These are phyloP conservation scores for Brachypodius melanocephalos DNA, from an alignment of 2,113 vertebrate species.

Conservation along the genomic window DNA sequence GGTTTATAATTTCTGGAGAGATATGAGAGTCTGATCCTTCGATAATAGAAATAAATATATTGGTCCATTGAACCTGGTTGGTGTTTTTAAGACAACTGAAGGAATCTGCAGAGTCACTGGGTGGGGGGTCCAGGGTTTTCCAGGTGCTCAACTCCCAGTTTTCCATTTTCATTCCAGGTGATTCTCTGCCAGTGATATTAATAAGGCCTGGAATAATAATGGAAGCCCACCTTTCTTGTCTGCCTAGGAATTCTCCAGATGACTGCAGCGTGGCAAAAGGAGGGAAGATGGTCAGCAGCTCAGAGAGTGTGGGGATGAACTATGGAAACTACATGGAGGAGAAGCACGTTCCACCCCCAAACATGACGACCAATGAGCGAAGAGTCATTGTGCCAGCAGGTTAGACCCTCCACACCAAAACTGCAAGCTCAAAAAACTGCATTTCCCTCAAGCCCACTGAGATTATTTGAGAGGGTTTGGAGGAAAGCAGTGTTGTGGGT, in stretches of 20 bases:
- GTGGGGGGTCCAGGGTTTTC: not conserved
- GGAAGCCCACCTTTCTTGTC: not conserved
- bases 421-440: not conserved
- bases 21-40: not conserved
- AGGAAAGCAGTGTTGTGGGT: not conserved
- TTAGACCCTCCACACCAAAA: constrained; percentile 45
- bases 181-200: not conserved
- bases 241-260: constrained; percentile 81
- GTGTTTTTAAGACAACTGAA: not conserved
- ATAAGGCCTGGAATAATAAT: not conserved
- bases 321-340: constrained; percentile 87
- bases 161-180: not conserved
- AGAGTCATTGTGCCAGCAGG: constrained; percentile 89
- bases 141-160: not conserved
- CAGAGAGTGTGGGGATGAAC: constrained; percentile 77
- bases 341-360: constrained; percentile 83
- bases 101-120: not conserved
- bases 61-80: not conserved
- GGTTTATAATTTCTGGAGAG: not conserved
- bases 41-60: not conserved
- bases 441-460: not conserved
- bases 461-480: not conserved
- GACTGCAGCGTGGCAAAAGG: constrained; percentile 82
- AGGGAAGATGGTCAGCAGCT: constrained; percentile 79
- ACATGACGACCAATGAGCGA: constrained; percentile 86